Evolutionary conservation across 2,797 vertebrate genomes (phyloP).

Genomic region (Danio jaintianensis): DNA sequence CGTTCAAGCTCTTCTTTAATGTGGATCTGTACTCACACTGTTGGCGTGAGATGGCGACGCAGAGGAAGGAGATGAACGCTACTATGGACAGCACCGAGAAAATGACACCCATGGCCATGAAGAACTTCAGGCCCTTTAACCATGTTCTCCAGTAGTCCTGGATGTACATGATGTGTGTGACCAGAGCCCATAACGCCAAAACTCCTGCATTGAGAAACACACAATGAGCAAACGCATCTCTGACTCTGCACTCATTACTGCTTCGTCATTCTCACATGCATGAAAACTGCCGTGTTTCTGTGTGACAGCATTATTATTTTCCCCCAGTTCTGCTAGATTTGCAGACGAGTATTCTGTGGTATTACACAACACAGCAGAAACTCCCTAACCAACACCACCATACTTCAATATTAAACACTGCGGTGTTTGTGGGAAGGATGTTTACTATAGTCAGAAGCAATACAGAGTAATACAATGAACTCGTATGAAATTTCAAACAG

Average conservation of each 20-base stretch:
- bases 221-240: neutral
- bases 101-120: constrained; percentile 84
- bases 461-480: too few relatives aligned
- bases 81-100: constrained; percentile 84
- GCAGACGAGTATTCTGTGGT: neutral
- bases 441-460: too few relatives aligned
- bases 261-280: constrained; percentile 31
- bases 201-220: constrained; percentile 80
- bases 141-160: constrained; percentile 97
- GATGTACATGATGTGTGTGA: constrained; percentile 94
- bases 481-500: neutral
- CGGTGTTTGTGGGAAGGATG: neutral
- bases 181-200: constrained; percentile 91
- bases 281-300: constrained; percentile 38
- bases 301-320: neutral
- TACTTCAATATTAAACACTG: neutral
- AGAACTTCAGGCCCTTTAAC: constrained; percentile 93
- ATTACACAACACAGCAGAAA: constrained; percentile 7
- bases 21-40: constrained; percentile 81
- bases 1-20: too few relatives aligned
- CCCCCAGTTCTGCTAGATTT: constrained; percentile 1
- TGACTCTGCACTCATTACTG: neutral
- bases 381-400: neutral
- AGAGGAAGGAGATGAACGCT: constrained; percentile 87
- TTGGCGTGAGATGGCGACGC: constrained; percentile 82